Evolutionary conservation across 2,888 invertebrate genomes (phyloP), one percentile per base, ranked within the genome.

Genomic region (Meloe dianella): DNA sequence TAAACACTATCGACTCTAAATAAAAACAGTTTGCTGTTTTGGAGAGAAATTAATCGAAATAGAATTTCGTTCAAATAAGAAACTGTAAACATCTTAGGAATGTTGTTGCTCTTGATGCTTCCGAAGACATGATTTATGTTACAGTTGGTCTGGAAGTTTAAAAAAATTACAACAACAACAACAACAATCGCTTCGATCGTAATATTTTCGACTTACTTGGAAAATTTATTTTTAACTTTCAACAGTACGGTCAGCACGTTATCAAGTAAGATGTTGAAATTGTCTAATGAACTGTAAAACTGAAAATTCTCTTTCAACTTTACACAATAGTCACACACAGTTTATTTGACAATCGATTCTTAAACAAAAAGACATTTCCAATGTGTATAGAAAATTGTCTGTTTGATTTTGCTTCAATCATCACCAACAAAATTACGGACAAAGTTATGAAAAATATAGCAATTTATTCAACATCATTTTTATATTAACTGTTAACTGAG

Each of bases 231-330:
- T 54, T 54, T 24, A 9, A 24, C 1, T 24, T 54, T 54, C 8
- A 54, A 9, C 20, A 12, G n/a, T 6, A 20, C 24, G 54, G 54
- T 54, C 54, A 24, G 24, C 22, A 51, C 22, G 22, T 51, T 51
- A 22, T 20, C 12, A 10, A 51, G 22, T 24, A 24, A 54, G 54
- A 54, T 24, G 54, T 24, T 24, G 54, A 54, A 24, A 54, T 24
- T 20, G 8, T 54, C 54, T 12, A 54, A 22, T 54, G 54, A 54
- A 54, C 54, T 54, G 54, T 54, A 54, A 51, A 54, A 24, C 54
- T 54, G 24, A 20, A 54, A 54, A 54, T 54, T 24, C 54, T 54
- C 14, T 24, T 54, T 0, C 12, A 24, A 12, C 54, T 54, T 54
- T 54, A 24, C 54, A 54, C 54, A 54, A 54, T 24, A 54, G 22